Percentiles rank a stretch among this genome's conserved stretches.
phyloP scores from a whole-genome alignment of 2,888 invertebrate species.

The Atrina japonica region DNA sequence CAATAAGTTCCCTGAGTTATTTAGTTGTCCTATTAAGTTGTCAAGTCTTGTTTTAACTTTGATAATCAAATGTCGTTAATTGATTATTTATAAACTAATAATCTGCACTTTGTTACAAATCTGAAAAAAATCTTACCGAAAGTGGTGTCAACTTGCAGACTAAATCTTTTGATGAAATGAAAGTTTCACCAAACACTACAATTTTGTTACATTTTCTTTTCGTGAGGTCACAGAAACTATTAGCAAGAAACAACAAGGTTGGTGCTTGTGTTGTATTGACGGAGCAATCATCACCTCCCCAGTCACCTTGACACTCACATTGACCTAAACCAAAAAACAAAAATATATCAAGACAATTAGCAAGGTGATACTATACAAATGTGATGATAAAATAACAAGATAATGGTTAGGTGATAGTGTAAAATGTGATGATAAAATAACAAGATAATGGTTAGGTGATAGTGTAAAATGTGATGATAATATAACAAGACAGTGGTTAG shows the following conservation, averaged over 20 bases:
- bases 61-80: too few relatives aligned
- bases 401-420: too few relatives aligned
- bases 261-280: conserved; percentile 43
- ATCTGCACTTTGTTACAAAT: neutral
- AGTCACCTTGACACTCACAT: conserved; percentile 60
- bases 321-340: conserved; percentile 51
- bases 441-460: too few relatives aligned
- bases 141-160: conserved; percentile 40
- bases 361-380: conserved; percentile 1
- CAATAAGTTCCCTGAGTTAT: too few relatives aligned
- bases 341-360: neutral
- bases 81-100: neutral
- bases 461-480: too few relatives aligned
- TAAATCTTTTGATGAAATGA: conserved; percentile 46
- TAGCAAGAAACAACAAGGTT: conserved; percentile 31
- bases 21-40: too few relatives aligned
- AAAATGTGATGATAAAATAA: too few relatives aligned
- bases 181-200: conserved; percentile 48
- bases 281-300: conserved; percentile 62
- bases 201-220: conserved; percentile 45
- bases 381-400: neutral
- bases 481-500: too few relatives aligned
- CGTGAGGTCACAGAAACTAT: conserved; percentile 58
- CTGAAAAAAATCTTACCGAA: conserved; percentile 2
- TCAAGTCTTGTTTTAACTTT: too few relatives aligned